These are phyloP conservation scores for Microtus montanus DNA, from an alignment of 2,113 vertebrate genomes.

Conservation along the genomic window DNA sequence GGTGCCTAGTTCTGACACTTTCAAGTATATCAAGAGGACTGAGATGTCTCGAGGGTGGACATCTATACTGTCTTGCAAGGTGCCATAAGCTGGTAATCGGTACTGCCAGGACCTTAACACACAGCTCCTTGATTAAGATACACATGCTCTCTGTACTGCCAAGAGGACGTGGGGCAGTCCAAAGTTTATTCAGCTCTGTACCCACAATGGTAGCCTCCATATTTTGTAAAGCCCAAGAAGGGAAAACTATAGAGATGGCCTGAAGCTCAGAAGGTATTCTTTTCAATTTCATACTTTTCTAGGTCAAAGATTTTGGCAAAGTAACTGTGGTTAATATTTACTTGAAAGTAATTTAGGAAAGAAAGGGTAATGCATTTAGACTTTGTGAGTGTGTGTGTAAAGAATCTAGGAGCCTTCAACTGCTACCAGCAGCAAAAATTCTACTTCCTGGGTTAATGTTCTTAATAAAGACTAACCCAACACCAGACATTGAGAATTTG, in stretches of 20 bases:
- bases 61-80: background rate
- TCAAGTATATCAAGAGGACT: background rate
- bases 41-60: background rate
- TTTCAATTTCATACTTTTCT: background rate
- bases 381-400: background rate
- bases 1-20: background rate
- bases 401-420: background rate
- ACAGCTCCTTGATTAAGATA: background rate
- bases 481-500: background rate
- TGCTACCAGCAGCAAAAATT: background rate
- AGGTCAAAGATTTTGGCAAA: conserved; percentile 1
- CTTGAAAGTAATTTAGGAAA: background rate
- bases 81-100: background rate
- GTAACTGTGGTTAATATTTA: background rate
- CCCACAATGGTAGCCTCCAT: background rate
- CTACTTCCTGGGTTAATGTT: background rate
- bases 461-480: background rate
- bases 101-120: background rate
- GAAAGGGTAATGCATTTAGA: background rate
- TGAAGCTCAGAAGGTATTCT: background rate
- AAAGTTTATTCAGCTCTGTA: background rate
- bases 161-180: background rate
- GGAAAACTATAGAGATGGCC: too few relatives aligned
- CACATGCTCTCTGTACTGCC: background rate
- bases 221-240: background rate